Base-by-base conservation (phyloP, 2,797 vertebrate genomes). In the Myotis planiceps region DNA sequence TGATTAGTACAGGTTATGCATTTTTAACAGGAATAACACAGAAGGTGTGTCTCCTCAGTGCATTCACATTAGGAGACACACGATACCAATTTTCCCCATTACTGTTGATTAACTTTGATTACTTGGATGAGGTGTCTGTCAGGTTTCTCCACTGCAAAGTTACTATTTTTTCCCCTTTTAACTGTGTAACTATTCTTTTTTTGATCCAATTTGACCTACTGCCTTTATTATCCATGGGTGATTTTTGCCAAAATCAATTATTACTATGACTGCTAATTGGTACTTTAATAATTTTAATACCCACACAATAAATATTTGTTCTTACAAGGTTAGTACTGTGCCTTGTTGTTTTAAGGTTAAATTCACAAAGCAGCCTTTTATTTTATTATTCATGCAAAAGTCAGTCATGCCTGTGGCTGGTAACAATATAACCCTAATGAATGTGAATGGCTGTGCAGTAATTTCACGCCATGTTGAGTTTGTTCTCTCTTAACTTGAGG, bases 401-500 rank as follows among this genome's bases (percentile, higher is more conserved):
- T 69, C 96, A 96, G 96, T 80, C 96, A 79, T 69, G 96, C 97
- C 88, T 96, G 93, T 90, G 95, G 96, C 97, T 97, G 96, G 96
- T 97, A 97, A 97, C 98, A 97, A 95, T 86, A 10, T 85, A 98
- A 96, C 94, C 91, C 97, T 97, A 98, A 98, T 96, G 98, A 98
- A 95, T 58, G 94, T 47, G 97, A 98, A 97, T 71, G 96, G 96
- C 65, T 95, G 96, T 34, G 93, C 95, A 94, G 97, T 80, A 86
- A 98, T 98, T 98, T 98, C 98, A 98, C 34, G 88, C 97, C 94
- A 76, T 86, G 96, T 95, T 98, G 98, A 97, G 91, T 97, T 98
- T 98, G 97, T 97, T 97, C 98, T 94, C 97, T 86, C 97, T 96
- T 95, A 98, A 98, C 97, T 96, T 75, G 29, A 92, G 91, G 90